Evolutionary conservation across 2,888 invertebrate genomes (phyloP), one percentile per base, ranked within the genome.

Genomic region (Monopis laevigella): DNA sequence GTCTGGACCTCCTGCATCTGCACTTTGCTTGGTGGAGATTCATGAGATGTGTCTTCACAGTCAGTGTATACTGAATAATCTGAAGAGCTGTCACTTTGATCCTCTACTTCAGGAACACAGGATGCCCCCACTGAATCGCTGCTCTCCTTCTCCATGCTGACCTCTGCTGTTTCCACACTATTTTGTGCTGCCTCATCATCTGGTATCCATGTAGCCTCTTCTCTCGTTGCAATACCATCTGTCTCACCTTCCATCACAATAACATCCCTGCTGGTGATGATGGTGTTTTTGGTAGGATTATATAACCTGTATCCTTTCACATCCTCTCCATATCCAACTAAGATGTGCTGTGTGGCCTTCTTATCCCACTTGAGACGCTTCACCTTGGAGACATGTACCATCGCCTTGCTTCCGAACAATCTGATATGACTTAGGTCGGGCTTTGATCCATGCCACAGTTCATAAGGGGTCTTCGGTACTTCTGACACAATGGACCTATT

Each of bases 401-500:
- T n/a, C n/a, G n/a, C n/a, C n/a, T n/a, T n/a, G n/a, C n/a, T n/a
- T n/a, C n/a, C n/a, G n/a, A n/a, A n/a, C n/a, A n/a, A n/a, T n/a
- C n/a, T n/a, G n/a, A 32, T 5, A 13, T 32, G 34, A 13, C 34
- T 32, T 13, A 32, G 5, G 5, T 32, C 34, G 12, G 34, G 34
- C 16, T 32, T 32, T 32, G 6, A 14, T 3, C 16, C 4, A 14
- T 4, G 3, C 34, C 34, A 32, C 14, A 32, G 13, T 16, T 32
- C 34, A 32, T 28, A 45, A 18, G 43, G 45, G 18, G 41, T 44
- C 18, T 45, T 44, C 2, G 38, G 12, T 16, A 48, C 10, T 24
- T 43, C 45, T 29, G 48, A 11, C 8, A 32, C 44, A 24, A 45
- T n/a, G 8, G 43, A 43, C 18, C 50, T 26, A 24, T 42, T 32